A percentile compares a stretch with the other conserved stretches of the same genome.
Evolutionary conservation across 2,113 vertebrate genomes (phyloP).

Genomic region (Egretta garzetta): DNA sequence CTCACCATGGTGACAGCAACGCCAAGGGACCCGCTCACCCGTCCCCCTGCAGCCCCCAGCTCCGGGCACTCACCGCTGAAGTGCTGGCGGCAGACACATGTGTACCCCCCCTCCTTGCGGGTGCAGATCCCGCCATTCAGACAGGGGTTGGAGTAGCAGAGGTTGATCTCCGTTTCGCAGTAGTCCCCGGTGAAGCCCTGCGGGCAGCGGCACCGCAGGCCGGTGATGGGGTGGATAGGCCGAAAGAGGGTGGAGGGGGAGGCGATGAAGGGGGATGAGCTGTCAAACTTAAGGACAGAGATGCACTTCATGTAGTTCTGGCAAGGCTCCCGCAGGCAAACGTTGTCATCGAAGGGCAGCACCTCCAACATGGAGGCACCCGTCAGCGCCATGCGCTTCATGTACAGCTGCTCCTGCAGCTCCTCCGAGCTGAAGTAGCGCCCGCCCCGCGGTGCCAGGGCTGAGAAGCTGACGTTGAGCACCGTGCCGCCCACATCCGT

Average conservation of each 20-base stretch:
- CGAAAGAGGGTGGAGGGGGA: slow-evolving; percentile 93
- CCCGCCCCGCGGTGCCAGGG: slow-evolving; percentile 82
- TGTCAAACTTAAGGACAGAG: slow-evolving; percentile 96
- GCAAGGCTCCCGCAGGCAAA: slow-evolving; percentile 95
- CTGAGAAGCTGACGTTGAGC: slow-evolving; percentile 95
- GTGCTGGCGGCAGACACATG: slow-evolving; percentile 90
- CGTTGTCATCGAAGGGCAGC: slow-evolving; percentile 96
- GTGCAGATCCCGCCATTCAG: slow-evolving; percentile 90
- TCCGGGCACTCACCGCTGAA: slow-evolving; percentile 84
- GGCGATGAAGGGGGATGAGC: slow-evolving; percentile 93
- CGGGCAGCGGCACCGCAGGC: slow-evolving; percentile 94
- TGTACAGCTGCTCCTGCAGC: slow-evolving; percentile 96
- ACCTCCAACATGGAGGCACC: slow-evolving; percentile 93
- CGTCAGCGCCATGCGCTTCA: slow-evolving; percentile 90
- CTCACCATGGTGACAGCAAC: rapidly evolving
- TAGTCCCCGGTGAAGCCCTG: slow-evolving; percentile 96
- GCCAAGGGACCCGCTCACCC: rapidly evolving
- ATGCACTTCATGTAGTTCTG: slow-evolving; percentile 99
- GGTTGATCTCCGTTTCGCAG: slow-evolving; percentile 96
- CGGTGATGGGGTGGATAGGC: slow-evolving; percentile 95
- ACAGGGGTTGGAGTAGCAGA: slow-evolving; percentile 98
- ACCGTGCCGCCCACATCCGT: slow-evolving; percentile 85
- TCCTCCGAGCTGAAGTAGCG: slow-evolving; percentile 94
- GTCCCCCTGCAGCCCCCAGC: rapidly evolving
- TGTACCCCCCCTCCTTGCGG: slow-evolving; percentile 92